phyloP scores from a whole-genome alignment of 1,140 invertebrate species.

The Prorops nasuta region DNA sequence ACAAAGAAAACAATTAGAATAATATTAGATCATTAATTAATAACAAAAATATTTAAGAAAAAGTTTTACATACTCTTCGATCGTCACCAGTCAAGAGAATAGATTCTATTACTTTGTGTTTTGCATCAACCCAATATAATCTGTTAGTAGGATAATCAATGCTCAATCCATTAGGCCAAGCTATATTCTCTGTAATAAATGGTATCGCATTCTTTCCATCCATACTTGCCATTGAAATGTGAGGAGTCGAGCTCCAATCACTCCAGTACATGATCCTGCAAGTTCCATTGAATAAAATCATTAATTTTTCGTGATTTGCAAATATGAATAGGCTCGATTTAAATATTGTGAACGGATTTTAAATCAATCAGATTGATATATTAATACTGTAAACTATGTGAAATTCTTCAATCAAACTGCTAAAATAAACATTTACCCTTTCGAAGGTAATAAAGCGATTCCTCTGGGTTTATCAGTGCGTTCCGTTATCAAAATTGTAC shows the following conservation, averaged over 20 bases:
- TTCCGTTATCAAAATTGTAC: slow-evolving; percentile 62
- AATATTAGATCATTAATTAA: neutral
- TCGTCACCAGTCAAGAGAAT: slow-evolving; percentile 71
- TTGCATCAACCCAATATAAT: slow-evolving; percentile 78
- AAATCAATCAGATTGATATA: no score
- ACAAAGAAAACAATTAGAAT: slow-evolving; percentile 1
- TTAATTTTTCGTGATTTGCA: neutral
- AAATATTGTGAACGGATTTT: slow-evolving; percentile 11
- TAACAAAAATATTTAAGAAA: slow-evolving; percentile 4
- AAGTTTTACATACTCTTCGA: slow-evolving; percentile 52
- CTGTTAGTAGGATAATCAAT: slow-evolving; percentile 81
- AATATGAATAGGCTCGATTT: neutral
- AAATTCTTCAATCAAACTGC: no score
- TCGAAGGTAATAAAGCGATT: slow-evolving; percentile 62
- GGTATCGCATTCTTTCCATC: slow-evolving; percentile 69
- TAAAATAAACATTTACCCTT: slow-evolving; percentile 55
- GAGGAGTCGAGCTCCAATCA: slow-evolving; percentile 72
- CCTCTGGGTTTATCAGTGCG: slow-evolving; percentile 62
- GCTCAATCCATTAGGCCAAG: slow-evolving; percentile 87
- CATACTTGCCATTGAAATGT: slow-evolving; percentile 80
- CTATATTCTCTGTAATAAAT: slow-evolving; percentile 58
- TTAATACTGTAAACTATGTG: no score
- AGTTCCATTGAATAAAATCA: slow-evolving; percentile 3
- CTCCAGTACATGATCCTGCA: slow-evolving; percentile 79
- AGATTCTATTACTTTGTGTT: slow-evolving; percentile 72